Base-by-base conservation (phyloP, 2,113 vertebrate species). In the Vimba vimba region DNA sequence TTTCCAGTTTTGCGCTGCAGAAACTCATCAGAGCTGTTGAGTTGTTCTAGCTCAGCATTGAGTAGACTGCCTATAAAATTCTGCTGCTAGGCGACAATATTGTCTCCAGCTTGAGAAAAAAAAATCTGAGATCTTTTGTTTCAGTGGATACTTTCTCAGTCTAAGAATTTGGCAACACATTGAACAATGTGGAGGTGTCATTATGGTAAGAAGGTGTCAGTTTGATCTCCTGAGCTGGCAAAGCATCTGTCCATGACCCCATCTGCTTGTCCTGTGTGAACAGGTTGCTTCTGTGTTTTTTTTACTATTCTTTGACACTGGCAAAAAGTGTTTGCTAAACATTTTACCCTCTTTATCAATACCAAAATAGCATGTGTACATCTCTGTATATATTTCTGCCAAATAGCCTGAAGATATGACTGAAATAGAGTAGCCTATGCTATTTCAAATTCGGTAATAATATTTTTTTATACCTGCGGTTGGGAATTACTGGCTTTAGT, bases 11-110 rank as follows among this genome's bases (percentile, higher is more conserved):
- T 68, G 60, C 15, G 4, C 39, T 80, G 59, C 59, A 27, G 36
- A 60, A 80, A 27, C n/a, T 45, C 36, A 43, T 27, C 5, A 62
- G 79, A 47, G 78, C 78, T 64, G 25, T 17, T 80, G 78, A 27
- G 74, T 30, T 80, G 45, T 64, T 81, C 25, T 27, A 47, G 23
- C 57, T 47, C 39, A 30, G 23, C n/a, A 2, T 47, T 81, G 39
- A 47, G 75, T 12, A 23, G 60, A 30, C 39, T 81, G 57, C 43
- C 39, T 64, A 27, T 60, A 62, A 79, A 62, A 66, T 81, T 15
- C n/a, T 81, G 59, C 79, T 66, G 60, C 25, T 45, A 64, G 39
- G 13, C 21, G 23, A 3, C 79, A 60, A 39, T 33, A 81, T 81
- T 47, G 17, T 66, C 27, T 47, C 4, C 8, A 47, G 59, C 39